Base-by-base conservation (phyloP, 2,113 vertebrate genomes). In the Laterallus jamaicensis region DNA sequence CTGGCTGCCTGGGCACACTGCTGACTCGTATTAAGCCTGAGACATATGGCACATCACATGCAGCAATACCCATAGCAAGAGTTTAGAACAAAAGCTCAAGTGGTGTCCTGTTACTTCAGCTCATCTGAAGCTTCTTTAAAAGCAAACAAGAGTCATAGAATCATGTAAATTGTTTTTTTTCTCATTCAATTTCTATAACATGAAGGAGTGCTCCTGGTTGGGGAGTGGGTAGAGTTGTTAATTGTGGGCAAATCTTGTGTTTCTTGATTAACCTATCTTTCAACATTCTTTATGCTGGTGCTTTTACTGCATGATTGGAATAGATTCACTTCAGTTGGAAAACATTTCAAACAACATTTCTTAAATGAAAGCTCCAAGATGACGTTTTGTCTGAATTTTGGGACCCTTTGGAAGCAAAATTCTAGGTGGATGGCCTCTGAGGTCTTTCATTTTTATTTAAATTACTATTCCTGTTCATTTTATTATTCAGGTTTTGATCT, bases 181-280 rank as follows among this genome's bases (percentile, higher is more conserved):
- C 7, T 77, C 35, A 37, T 22, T 37, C 9, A 37, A 6, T 11
- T 68, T 54, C 31, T 40, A 5, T 32, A 60, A 29, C 18, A 15
- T 6, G 67, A 56, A 58, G 7, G 6, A 26, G 10, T 82, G 6
- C 1, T 35, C 10, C 5, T 58, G 2, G 62, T 25, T 52, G 19
- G 4, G 7, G 14, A 29, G 44, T 14, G 4, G 15, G 4, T 1
- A 3, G 6, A 74, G 16, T 2, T 42, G 15, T 16, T 63, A 1
- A 1, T 29, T 73, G 15, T 42, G 15, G 7, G 5, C 29, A 58
- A 35, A 42, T 40, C 20, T 52, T 83, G 16, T 24, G 8, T 28
- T 64, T 62, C 56, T 47, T 64, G 19, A 3, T 55, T 22, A 49
- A 49, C 49, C 77, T 69, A 25, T 11, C 28, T 89, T 69, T n/a